Evolutionary conservation across 1,140 invertebrate genomes (phyloP).

Genomic region (Leptinotarsa lineolata): DNA sequence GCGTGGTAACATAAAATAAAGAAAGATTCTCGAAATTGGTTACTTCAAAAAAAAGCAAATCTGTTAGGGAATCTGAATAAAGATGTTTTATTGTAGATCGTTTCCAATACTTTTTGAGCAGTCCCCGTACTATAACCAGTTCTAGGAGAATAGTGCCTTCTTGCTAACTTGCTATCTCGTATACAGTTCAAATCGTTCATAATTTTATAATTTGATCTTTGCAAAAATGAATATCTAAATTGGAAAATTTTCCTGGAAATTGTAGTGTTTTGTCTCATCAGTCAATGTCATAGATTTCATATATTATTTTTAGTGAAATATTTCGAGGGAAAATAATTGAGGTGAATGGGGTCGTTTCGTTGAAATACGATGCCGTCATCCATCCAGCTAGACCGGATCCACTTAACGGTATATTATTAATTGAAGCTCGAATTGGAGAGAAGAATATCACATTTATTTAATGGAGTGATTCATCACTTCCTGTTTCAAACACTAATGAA

Average conservation of each 20-base stretch:
- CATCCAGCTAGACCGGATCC: constrained; percentile 2
- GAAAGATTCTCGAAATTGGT: no score
- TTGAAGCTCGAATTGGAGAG: neutral
- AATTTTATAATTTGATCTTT: no score
- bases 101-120: no score
- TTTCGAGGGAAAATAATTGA: neutral
- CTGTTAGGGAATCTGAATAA: no score
- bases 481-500: neutral
- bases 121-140: no score
- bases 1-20: no score
- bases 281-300: neutral
- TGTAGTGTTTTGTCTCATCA: neutral
- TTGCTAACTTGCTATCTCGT: no score
- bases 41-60: no score
- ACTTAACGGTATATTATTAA: constrained; percentile 1
- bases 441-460: constrained; percentile 9
- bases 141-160: no score
- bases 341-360: neutral
- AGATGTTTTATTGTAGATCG: no score
- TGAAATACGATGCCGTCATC: constrained; percentile 5
- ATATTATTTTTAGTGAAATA: neutral
- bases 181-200: no score
- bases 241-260: neutral
- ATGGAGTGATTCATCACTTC: neutral
- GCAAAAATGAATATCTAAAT: neutral